Evolutionary conservation across 2,888 invertebrate genomes (phyloP).

Genomic region (Itoplectis maculator): DNA sequence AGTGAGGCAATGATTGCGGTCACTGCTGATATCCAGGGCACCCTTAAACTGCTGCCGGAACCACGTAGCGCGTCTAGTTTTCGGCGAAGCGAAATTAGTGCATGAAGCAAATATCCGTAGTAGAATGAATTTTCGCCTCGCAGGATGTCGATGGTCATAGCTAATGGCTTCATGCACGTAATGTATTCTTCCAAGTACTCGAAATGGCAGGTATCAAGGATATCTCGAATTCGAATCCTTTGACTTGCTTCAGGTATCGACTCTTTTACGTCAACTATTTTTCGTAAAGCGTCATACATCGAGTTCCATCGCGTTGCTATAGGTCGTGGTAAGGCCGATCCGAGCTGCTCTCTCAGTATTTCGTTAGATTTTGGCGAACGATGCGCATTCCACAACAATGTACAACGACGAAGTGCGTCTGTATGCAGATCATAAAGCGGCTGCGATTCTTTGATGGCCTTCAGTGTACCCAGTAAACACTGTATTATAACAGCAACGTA

Average conservation of each 20-base stretch:
- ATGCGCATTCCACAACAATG: slow-evolving; percentile 14
- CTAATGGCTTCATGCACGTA: slow-evolving; percentile 1
- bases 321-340: slow-evolving; percentile 6
- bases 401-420: slow-evolving; percentile 22
- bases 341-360: slow-evolving; percentile 6
- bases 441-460: slow-evolving; percentile 2
- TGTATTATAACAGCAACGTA: no score
- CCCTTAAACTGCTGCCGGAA: neutral
- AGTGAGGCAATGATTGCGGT: neutral
- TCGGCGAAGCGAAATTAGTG: slow-evolving; percentile 7
- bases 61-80: neutral
- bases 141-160: slow-evolving; percentile 5
- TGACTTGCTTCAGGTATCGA: neutral
- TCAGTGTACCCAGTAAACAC: slow-evolving; percentile 10
- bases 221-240: slow-evolving; percentile 3
- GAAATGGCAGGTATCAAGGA: slow-evolving; percentile 9
- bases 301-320: slow-evolving; percentile 7
- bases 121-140: neutral
- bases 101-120: slow-evolving; percentile 1
- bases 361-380: slow-evolving; percentile 41
- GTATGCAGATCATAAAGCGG: neutral
- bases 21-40: neutral
- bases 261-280: neutral
- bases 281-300: neutral
- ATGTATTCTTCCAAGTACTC: neutral